phyloP scores from a whole-genome alignment of 53 echinoderm and acorn worm species.

The Mesocentrotus franciscanus region DNA sequence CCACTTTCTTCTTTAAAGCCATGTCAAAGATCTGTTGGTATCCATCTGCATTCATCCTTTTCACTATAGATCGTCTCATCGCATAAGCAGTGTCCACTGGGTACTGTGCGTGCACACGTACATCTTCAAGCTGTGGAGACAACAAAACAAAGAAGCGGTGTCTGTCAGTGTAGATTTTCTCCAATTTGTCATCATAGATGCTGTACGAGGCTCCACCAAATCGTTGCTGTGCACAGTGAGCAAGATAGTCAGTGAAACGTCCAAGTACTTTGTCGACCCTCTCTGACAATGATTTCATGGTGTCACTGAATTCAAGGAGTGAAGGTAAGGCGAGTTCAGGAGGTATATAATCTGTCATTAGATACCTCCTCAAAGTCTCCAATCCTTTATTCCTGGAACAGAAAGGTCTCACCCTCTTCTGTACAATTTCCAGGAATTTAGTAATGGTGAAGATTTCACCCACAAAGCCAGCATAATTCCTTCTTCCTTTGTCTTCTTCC shows the following conservation, averaged over 20 bases:
- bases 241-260: slow-evolving; percentile 33
- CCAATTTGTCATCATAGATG: slow-evolving; percentile 34
- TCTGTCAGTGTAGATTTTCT: neutral
- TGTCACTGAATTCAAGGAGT: slow-evolving; percentile 10
- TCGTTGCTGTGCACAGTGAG: slow-evolving; percentile 54
- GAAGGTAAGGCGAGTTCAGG: slow-evolving; percentile 18
- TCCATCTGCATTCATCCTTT: slow-evolving; percentile 43
- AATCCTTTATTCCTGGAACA: neutral
- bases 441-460: neutral
- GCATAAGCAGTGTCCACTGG: slow-evolving; percentile 35
- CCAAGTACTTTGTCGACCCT: slow-evolving; percentile 25
- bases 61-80: slow-evolving; percentile 51
- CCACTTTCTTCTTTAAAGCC: slow-evolving; percentile 11
- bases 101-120: neutral
- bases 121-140: neutral
- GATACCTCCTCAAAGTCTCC: slow-evolving; percentile 27
- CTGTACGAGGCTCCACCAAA: slow-evolving; percentile 19
- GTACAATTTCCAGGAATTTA: slow-evolving; percentile 39
- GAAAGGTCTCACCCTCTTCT: slow-evolving; percentile 59
- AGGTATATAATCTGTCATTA: slow-evolving; percentile 46
- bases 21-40: slow-evolving; percentile 61
- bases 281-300: slow-evolving; percentile 17
- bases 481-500: neutral
- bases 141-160: slow-evolving; percentile 14
- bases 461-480: slow-evolving; percentile 58